Evolutionary conservation across 2,888 invertebrate genomes (phyloP).

Genomic region (Pyrrhosoma nymphula): DNA sequence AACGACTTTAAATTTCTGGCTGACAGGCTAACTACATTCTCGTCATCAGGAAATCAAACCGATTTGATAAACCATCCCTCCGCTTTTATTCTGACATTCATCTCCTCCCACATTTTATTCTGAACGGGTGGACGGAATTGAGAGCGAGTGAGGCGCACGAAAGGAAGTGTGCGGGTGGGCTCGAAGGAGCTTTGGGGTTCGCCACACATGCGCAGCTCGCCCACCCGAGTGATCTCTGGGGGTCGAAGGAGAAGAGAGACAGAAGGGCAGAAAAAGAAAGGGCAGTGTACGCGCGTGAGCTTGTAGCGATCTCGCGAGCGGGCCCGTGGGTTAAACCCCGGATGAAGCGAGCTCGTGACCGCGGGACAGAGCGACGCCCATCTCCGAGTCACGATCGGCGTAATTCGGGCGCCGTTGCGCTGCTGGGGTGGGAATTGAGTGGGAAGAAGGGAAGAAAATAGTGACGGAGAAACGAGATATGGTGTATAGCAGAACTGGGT

Average conservation of each 20-base stretch:
- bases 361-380: constrained; percentile 41
- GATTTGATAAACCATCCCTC: too few relatives aligned
- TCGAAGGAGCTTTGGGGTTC: too few relatives aligned
- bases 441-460: not conserved
- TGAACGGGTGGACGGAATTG: not conserved
- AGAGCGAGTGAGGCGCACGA: not conserved
- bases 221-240: not conserved
- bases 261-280: not conserved
- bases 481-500: too few relatives aligned
- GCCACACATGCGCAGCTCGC: not conserved
- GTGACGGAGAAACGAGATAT: not conserved
- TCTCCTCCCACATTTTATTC: too few relatives aligned
- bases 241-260: not conserved
- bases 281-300: not conserved
- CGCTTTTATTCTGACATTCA: too few relatives aligned
- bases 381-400: constrained; percentile 41
- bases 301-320: not conserved
- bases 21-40: too few relatives aligned
- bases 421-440: not conserved
- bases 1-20: too few relatives aligned
- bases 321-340: not conserved
- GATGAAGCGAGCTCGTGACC: constrained; percentile 34
- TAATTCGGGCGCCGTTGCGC: constrained; percentile 43
- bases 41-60: too few relatives aligned
- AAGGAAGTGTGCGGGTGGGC: not conserved